phyloP scores from a whole-genome alignment of 1,140 invertebrate genomes.

The Drosophila ironensis region DNA sequence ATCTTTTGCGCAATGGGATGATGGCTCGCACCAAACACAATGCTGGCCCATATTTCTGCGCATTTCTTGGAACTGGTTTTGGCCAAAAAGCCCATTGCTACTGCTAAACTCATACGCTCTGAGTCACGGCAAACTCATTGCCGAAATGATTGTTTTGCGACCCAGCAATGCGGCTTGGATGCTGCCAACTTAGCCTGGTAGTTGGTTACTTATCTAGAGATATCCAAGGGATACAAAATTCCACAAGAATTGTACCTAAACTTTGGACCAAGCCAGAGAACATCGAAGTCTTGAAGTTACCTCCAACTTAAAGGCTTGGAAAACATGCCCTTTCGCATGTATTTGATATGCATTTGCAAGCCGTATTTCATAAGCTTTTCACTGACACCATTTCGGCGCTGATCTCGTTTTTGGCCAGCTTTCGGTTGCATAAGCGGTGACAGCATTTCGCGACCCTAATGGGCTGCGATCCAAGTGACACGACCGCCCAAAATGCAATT shows the following conservation, averaged over 20 bases:
- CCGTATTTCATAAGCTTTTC: not conserved
- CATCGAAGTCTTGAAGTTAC: no score
- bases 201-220: no score
- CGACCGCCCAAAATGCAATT: slow-evolving; percentile 51
- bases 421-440: slow-evolving; percentile 21
- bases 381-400: not conserved
- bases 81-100: slow-evolving; percentile 26
- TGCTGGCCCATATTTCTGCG: slow-evolving; percentile 29
- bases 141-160: no score
- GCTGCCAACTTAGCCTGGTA: no score
- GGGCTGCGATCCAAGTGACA: slow-evolving; percentile 29
- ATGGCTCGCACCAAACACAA: slow-evolving; percentile 4
- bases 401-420: not conserved
- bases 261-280: no score
- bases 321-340: no score
- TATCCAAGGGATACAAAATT: no score
- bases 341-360: no score
- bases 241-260: no score
- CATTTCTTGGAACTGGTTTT: slow-evolving; percentile 40
- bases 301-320: no score
- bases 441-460: slow-evolving; percentile 10
- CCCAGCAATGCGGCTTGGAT: no score
- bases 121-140: slow-evolving; percentile 28
- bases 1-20: slow-evolving; percentile 56
- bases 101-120: slow-evolving; percentile 27